Evolutionary conservation across 2,797 vertebrate genomes (phyloP), one percentile per base, ranked within the genome.

Genomic region (Amblyopsis hoosieri): DNA sequence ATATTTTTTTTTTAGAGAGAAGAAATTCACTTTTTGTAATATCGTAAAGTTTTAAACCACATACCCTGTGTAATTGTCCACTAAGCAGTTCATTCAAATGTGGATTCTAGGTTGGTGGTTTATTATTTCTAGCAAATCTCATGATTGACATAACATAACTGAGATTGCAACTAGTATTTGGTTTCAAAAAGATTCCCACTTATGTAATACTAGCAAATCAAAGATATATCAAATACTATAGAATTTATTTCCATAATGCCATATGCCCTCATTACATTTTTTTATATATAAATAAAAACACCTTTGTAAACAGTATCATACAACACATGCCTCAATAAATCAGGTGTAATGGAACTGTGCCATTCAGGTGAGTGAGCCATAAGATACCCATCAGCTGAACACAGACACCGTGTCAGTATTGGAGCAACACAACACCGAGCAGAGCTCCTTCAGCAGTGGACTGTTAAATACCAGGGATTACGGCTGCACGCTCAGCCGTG

Each of bases 241-340:
- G 50, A 52, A 79, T 58, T 64, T 71, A 79, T 76, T 77, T 78
- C 51, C 33, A 61, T 66, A 76, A 76, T 74, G 65, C 57, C 55
- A 62, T 57, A 76, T 74, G 65, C 57, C 55, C 66, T 57, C 56
- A 60, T 60, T 17, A 69, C 3, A 33, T 4, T 4, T 29, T 29
- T 29, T 4, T 29, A 29, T 29, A 29, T 19, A 54, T 12, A 29
- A 74, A 76, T 59, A 62, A 14, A 75, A 4, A 76, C 61, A 48
- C 12, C 54, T 64, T 57, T 67, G 64, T 45, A 70, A 61, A 47
- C 19, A 46, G 47, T 54, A 72, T 74, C 64, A 69, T 23, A 52
- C 33, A 64, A 69, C 17, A 52, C 33, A 64, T 8, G 15, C 56
- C 29, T 60, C n/a, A 60, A 58, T 62, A 29, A 31, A 68, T 33